Evolutionary conservation across 2,797 vertebrate genomes (phyloP).

Genomic region (Neosilurus mollespiculum): DNA sequence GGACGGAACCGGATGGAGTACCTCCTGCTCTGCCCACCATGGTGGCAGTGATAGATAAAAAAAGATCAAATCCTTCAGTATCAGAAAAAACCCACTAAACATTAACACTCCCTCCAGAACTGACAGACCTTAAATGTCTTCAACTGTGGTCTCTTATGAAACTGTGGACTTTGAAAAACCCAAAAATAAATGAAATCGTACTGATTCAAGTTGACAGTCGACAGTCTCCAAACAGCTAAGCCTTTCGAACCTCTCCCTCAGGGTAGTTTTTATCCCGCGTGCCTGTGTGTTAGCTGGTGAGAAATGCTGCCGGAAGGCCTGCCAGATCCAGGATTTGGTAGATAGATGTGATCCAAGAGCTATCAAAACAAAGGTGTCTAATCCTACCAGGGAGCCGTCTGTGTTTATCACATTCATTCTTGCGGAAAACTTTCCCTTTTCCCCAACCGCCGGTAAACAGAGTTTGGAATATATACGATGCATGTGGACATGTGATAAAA

Average conservation of each 20-base stretch:
- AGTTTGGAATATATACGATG: neutral
- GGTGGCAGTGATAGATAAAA: too few relatives aligned
- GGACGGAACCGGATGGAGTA: too few relatives aligned
- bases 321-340: constrained; percentile 15
- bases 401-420: constrained; percentile 16
- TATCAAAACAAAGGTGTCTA: constrained; percentile 26
- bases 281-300: neutral
- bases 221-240: neutral
- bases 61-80: neutral
- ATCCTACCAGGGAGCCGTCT: constrained; percentile 14
- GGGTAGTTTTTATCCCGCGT: neutral
- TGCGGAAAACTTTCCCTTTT: neutral
- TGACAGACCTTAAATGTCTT: neutral
- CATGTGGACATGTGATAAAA: neutral
- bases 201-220: neutral
- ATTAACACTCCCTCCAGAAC: neutral
- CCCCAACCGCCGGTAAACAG: neutral
- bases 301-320: constrained; percentile 20
- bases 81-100: neutral
- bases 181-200: constrained; percentile 6
- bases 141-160: neutral
- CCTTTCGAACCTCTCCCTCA: neutral
- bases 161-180: neutral
- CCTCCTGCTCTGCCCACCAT: too few relatives aligned
- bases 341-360: constrained; percentile 21